Evolutionary conservation across 1,140 invertebrate genomes (phyloP), one percentile per base, ranked within the genome.

Genomic region (Bombus balteatus): DNA sequence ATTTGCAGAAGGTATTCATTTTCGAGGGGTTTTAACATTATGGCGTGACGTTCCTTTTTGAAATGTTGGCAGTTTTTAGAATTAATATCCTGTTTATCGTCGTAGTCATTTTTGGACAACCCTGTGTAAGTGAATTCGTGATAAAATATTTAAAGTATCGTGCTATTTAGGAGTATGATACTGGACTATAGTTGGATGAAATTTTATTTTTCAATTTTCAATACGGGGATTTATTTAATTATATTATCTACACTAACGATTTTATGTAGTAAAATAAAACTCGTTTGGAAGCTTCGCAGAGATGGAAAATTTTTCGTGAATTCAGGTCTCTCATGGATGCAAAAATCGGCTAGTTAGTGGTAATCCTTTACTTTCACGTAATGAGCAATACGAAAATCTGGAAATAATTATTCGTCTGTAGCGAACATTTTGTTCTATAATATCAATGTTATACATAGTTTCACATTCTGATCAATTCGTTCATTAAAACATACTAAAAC

Each of bases 401-500:
- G 43, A 73, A 43, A 43, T 73, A 43, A 73, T 47, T 47, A 73
- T 39, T 18, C 28, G 2, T 43, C 4, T 22, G 32, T 47, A 32
- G 9, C 2, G 0, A 41, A 75, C 12, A 59, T 59, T 76, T 76
- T 59, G 34, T 59, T 59, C 34, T 53, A 9, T 47, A 10, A 39
- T 57, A 37, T 25, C 22, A 34, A 1, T 28, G 28, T 10, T 62
- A 62, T 76, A 28, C 25, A 18, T 15, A n/a, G 9, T 34, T 34
- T 8, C 28, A n/a, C 25, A n/a, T 59, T 76, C 47, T 18, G 34
- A 41, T 59, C 25, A 59, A 22, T 59, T 59, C 74, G 53, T 39
- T 59, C 25, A 57, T 59, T 76, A 76, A 59, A 76, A 76, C 39
- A 76, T 59, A 34, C 74, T 37, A 39, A 59, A 76, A 59, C 15